These are phyloP conservation scores for Brachymystax lenok DNA, from an alignment of 2,797 vertebrate species.

Conservation along the genomic window DNA sequence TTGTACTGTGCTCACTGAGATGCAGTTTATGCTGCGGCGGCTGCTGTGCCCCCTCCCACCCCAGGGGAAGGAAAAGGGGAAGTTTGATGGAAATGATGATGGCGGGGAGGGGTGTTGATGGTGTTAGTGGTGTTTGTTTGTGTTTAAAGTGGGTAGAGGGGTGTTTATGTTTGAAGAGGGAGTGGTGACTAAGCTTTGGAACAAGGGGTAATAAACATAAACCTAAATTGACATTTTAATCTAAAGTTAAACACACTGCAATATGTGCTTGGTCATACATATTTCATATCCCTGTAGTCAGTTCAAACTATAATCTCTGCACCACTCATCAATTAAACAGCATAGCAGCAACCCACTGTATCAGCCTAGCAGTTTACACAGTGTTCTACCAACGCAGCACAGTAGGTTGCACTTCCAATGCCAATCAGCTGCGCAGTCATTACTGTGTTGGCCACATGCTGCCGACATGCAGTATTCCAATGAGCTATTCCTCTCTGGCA, in stretches of 20 bases:
- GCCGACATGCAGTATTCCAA: not conserved
- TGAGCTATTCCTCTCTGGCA: not conserved
- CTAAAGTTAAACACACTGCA: not conserved
- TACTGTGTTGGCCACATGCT: not conserved
- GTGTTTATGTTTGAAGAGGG: not conserved
- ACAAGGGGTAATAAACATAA: not conserved
- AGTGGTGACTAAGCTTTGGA: not conserved
- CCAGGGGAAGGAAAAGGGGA: slow-evolving; percentile 36
- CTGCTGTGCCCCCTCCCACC: slow-evolving; percentile 39
- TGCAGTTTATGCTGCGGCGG: slow-evolving; percentile 64
- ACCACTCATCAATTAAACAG: not conserved
- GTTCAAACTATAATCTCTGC: not conserved
- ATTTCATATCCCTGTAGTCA: not conserved
- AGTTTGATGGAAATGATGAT: slow-evolving; percentile 71
- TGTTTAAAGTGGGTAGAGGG: not conserved
- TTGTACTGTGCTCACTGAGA: slow-evolving; percentile 56
- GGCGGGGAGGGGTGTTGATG: slow-evolving; percentile 58
- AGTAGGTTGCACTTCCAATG: not conserved
- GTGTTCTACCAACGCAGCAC: not conserved
- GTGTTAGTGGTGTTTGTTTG: slow-evolving; percentile 46
- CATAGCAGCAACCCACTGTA: not conserved
- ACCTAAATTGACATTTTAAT: not conserved
- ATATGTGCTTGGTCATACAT: not conserved
- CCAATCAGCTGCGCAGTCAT: no score
- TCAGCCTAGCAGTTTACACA: not conserved